Evolutionary conservation across 2,113 vertebrate genomes (phyloP).

Genomic region (Pteronura brasiliensis): DNA sequence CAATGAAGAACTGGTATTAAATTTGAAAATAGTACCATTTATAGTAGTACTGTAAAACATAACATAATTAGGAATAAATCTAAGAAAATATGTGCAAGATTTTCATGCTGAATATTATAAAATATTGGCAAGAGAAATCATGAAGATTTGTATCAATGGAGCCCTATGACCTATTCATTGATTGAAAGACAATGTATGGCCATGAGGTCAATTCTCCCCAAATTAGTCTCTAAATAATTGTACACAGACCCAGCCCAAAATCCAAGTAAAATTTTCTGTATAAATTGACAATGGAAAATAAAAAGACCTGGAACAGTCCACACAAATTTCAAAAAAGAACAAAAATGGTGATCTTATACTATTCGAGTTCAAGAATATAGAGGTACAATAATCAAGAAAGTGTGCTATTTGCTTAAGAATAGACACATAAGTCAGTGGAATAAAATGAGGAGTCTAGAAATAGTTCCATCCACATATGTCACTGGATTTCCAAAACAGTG

Average conservation of each 20-base stretch:
- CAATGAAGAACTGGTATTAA: neutral
- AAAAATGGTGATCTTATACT: neutral
- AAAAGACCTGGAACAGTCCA: neutral
- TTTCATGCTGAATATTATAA: neutral
- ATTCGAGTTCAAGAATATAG: neutral
- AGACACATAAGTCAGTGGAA: neutral
- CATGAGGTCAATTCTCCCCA: neutral
- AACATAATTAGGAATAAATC: neutral
- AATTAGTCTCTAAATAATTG: neutral
- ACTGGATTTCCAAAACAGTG: neutral
- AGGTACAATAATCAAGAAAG: neutral
- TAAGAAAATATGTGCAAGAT: neutral
- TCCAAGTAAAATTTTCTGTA: neutral
- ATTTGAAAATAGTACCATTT: neutral
- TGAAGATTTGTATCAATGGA: neutral
- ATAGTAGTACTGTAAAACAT: neutral
- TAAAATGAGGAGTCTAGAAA: neutral
- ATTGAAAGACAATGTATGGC: neutral
- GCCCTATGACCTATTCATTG: neutral
- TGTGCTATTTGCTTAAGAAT: neutral
- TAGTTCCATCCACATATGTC: neutral
- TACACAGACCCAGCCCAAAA: neutral
- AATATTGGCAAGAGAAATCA: neutral
- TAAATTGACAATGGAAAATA: neutral
- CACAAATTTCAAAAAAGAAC: neutral